Percentiles rank a stretch among this genome's conserved stretches.
phyloP scores from a whole-genome alignment of 1,140 invertebrate species.

The Neodiprion fabricii region DNA sequence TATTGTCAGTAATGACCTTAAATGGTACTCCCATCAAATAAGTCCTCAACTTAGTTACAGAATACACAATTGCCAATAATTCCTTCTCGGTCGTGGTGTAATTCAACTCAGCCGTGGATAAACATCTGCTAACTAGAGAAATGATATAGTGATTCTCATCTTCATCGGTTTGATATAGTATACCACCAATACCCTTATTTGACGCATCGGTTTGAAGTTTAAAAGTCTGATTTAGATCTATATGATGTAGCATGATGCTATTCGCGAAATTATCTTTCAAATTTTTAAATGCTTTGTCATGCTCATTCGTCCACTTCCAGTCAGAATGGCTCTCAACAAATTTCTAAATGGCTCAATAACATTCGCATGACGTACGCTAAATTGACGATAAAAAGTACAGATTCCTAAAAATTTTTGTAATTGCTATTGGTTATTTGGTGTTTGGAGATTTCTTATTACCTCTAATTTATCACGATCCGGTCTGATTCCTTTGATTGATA shows the following conservation, averaged over 20 bases:
- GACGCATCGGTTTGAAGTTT: slow-evolving; percentile 25
- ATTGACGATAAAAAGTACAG: slow-evolving; percentile 32
- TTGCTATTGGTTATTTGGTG: slow-evolving; percentile 25
- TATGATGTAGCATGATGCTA: slow-evolving; percentile 22
- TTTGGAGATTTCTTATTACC: slow-evolving; percentile 21
- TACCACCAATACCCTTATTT: slow-evolving; percentile 24
- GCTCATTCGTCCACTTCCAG: slow-evolving; percentile 22
- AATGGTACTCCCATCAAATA: slow-evolving; percentile 33
- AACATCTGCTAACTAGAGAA: slow-evolving; percentile 28
- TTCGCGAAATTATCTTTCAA: slow-evolving; percentile 29
- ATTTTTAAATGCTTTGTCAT: slow-evolving; percentile 15
- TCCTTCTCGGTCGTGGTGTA: slow-evolving; percentile 48
- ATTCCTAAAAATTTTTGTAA: slow-evolving; percentile 29
- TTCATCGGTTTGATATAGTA: slow-evolving; percentile 20
- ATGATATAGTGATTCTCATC: slow-evolving; percentile 18
- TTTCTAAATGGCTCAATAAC: slow-evolving; percentile 23
- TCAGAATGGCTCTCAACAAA: slow-evolving; percentile 12
- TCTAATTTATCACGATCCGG: slow-evolving; percentile 23
- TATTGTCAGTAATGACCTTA: slow-evolving; percentile 58
- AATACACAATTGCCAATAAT: slow-evolving; percentile 44
- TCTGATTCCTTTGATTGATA: slow-evolving; percentile 11
- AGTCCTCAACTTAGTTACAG: slow-evolving; percentile 41
- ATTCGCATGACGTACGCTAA: slow-evolving; percentile 19
- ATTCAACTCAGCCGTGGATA: slow-evolving; percentile 11
- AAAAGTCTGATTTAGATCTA: slow-evolving; percentile 17